Base-by-base conservation (phyloP, 1,140 invertebrate genomes). In the Diprion similis region DNA sequence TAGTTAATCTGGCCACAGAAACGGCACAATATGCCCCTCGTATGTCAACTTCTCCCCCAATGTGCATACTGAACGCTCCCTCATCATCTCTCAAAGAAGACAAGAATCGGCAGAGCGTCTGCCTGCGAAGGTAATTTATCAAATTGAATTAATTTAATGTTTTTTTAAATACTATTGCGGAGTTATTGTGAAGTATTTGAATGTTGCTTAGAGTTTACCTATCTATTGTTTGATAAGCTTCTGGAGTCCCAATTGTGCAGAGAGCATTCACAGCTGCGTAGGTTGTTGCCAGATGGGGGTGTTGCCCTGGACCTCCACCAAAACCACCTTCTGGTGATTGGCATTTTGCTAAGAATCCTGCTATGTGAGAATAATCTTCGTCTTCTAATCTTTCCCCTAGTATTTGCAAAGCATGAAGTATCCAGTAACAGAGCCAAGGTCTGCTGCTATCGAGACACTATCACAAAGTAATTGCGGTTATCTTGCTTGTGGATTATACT, bases 371-470 rank as follows among this genome's bases (percentile, higher is more conserved):
- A 75, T 93, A 90, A n/a, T 91, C 90, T 77, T 92, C 89, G 65
- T 91, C 87, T 76, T 92, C 89, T 67, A 97, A 89, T 79, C 91
- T 89, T 73, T 92, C 92, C 78, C 93, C 93, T 37, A 99, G 86
- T 65, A 98, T 84, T 83, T 94, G 92, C n/a, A 99, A 87, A 9
- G 95, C 93, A 89, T 99, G 96, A 19, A 98, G 84, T 77, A 97
- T 97, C 98, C 98, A 99, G 84, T 98, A 99, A 82, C 96, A 94
- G 45, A 98, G 86, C 98, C 98, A 99, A 8, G 97, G 93, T 78
- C 96, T 91, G 85, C 96, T 98, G n/a, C 95, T 94, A 91, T 99
- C 97, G 70, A 99, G 89, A 84, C 92, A 93, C 91, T 95, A 78
- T 71, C 83, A 37, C 24, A 37, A 37, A 37, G 6, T 37, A 37